Percentiles rank a stretch among this genome's conserved stretches.
phyloP scores from a whole-genome alignment of 2,888 invertebrate genomes.

The Drosophila cyrtoloma region DNA sequence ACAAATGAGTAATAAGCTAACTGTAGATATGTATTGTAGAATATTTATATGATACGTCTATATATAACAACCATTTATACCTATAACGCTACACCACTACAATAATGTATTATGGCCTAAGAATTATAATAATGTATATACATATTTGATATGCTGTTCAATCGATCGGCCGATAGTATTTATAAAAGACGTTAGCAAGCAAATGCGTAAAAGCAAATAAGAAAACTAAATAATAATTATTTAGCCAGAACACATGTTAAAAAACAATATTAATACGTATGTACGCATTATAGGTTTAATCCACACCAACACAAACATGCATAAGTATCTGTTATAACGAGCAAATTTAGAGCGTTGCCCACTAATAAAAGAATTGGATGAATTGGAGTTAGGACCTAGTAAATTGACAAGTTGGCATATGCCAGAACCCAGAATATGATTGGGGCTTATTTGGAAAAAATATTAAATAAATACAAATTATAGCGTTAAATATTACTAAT shows the following conservation, averaged over 20 bases:
- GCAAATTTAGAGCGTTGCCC: conserved; percentile 58
- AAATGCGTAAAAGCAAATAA: conserved; percentile 51
- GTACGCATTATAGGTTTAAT: conserved; percentile 45
- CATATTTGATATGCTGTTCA: conserved; percentile 61
- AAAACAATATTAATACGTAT: conserved; percentile 61
- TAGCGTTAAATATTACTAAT: conserved; percentile 51
- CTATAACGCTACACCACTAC: conserved; percentile 23
- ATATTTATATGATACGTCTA: conserved; percentile 52
- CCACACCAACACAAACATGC: conserved; percentile 41
- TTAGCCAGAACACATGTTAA: conserved; percentile 75
- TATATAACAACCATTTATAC: conserved; percentile 35
- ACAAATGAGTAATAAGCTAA: conserved; percentile 53
- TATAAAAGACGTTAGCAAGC: conserved; percentile 70
- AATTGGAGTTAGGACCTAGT: conserved; percentile 54
- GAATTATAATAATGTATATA: conserved; percentile 64
- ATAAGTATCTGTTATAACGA: conserved; percentile 61
- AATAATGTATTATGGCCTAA: conserved; percentile 55
- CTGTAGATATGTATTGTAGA: conserved; percentile 77
- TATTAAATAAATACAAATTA: conserved; percentile 49
- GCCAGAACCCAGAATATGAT: conserved; percentile 21
- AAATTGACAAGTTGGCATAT: conserved; percentile 54
- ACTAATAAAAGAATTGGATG: conserved; percentile 40
- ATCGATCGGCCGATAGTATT: conserved; percentile 55
- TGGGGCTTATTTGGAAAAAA: conserved; percentile 46
- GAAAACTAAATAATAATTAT: conserved; percentile 55